Base-by-base conservation (phyloP, 2,888 invertebrate genomes). In the Andrena bucephala region DNA sequence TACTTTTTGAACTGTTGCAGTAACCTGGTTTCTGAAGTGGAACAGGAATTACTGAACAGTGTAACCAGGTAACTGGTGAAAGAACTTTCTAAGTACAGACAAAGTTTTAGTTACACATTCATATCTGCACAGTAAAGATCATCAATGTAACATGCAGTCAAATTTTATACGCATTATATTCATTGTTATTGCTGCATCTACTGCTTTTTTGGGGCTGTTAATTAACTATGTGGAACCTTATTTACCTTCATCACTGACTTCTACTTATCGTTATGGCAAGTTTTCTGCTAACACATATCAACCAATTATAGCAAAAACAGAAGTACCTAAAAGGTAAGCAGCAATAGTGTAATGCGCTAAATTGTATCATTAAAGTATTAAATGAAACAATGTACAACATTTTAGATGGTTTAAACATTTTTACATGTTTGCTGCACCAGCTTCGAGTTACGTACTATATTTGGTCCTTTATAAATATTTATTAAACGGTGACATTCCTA, bases 391-490 rank as follows among this genome's bases (percentile, higher is more conserved):
- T 42, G 6, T 31, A 42, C 54, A 52, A 65, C 2, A 33, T 77
- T 87, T 72, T 89, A 95, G 95, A 42, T 97, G 96, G 95, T 98
- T 97, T 90, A 95, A 94, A 88, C 98, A 98, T 94, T 98, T 98
- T 92, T 98, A 98, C 92, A 91, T 96, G 6, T 96, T 96, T 90
- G 96, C 97, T 0, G 94, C 96, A 1, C 85, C 96, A 33, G 95
- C 96, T 88, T 95, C 96, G 71, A 91, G 93, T n/a, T 75, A 93
- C 0, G 93, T 95, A 24, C 92, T 96, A 16, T 83, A 93, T n/a
- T 94, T 96, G 50, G 93, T 95, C 85, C 85, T 95, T 52, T 85
- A 93, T 68, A 94, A 95, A 66, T 96, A 95, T 94, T 94, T 95
- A 75, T 94, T 94, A 63, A 94, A 94, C 42, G 92, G 92, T 52